Evolutionary conservation across 2,113 vertebrate genomes (phyloP).

Genomic region (Neolamprologus modestus): DNA sequence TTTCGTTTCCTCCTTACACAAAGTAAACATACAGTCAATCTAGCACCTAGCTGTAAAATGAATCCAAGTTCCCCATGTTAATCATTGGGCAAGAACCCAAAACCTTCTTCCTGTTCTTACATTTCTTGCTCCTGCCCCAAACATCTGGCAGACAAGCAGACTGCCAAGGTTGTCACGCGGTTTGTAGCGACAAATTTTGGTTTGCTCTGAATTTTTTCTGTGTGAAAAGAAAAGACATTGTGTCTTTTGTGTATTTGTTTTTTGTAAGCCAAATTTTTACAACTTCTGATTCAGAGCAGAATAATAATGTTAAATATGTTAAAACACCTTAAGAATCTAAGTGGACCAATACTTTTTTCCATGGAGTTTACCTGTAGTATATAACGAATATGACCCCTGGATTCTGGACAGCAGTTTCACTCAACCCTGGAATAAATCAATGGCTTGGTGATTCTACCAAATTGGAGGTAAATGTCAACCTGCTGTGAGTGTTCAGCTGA

Average conservation of each 20-base stretch:
- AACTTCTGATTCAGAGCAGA: background rate
- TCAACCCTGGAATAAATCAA: background rate
- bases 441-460: background rate
- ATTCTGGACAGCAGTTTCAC: background rate
- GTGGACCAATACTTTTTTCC: background rate
- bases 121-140: background rate
- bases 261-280: background rate
- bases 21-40: background rate
- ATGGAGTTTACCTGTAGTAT: background rate
- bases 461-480: background rate
- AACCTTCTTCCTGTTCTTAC: background rate
- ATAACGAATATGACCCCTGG: background rate
- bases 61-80: background rate
- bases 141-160: background rate
- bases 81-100: background rate
- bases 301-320: background rate
- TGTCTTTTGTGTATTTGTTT: background rate
- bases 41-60: fast-evolving
- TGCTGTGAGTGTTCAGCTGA: background rate
- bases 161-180: background rate
- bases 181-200: background rate
- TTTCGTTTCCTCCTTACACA: background rate
- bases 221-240: background rate
- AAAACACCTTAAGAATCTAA: background rate
- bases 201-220: background rate